Evolutionary conservation across 2,888 invertebrate genomes (phyloP).

Genomic region (Adelphocoris suturalis): DNA sequence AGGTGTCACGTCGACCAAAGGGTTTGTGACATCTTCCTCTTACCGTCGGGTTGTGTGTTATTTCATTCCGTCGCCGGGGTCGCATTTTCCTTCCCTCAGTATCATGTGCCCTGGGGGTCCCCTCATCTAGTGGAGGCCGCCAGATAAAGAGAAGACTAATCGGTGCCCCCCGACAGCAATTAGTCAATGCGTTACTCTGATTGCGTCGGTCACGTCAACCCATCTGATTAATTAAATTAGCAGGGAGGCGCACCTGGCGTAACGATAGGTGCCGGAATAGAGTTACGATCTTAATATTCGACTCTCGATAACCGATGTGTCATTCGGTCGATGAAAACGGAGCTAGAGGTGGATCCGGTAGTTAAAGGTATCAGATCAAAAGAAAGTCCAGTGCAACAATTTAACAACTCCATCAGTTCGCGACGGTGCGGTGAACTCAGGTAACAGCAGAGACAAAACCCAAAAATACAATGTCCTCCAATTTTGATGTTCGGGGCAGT

Average conservation of each 20-base stretch:
- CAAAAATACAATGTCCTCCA: too few relatives aligned
- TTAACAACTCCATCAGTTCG: too few relatives aligned
- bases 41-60: not conserved
- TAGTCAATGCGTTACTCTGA: conserved; percentile 67
- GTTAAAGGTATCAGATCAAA: too few relatives aligned
- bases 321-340: conserved; percentile 1
- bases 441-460: too few relatives aligned
- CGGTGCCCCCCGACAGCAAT: conserved; percentile 55
- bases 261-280: conserved; percentile 17
- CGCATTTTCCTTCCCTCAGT: not conserved
- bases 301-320: conserved; percentile 29
- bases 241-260: conserved; percentile 28
- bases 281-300: conserved; percentile 50
- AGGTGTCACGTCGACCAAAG: conserved; percentile 52
- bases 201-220: conserved; percentile 67
- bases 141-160: conserved; percentile 68
- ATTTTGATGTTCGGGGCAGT: too few relatives aligned
- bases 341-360: not conserved
- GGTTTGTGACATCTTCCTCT: not conserved
- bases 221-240: conserved; percentile 68
- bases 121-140: not conserved
- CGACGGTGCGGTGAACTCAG: too few relatives aligned
- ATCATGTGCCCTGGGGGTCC: not conserved
- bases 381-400: too few relatives aligned
- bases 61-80: not conserved